These are phyloP conservation scores for Aspidoscelis tigris DNA, from an alignment of 2,113 vertebrate species.

Conservation along the genomic window DNA sequence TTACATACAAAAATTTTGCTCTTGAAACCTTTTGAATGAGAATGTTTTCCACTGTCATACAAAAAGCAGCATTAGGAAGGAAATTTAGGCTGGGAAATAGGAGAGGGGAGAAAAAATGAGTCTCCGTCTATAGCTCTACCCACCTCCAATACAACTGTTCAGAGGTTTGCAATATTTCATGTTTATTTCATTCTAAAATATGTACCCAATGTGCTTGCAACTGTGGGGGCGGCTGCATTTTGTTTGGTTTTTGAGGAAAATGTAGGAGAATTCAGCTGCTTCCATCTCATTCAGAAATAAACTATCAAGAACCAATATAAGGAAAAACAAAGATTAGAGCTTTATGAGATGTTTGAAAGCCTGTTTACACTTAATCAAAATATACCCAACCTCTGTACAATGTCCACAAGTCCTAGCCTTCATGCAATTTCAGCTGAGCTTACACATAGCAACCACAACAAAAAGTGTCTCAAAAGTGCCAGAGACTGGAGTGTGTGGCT, in stretches of 20 bases:
- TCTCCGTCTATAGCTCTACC: background rate
- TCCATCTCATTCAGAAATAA: background rate
- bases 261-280: background rate
- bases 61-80: background rate
- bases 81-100: background rate
- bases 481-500: too few relatives aligned
- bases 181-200: background rate
- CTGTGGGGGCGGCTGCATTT: too few relatives aligned
- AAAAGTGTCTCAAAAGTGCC: too few relatives aligned
- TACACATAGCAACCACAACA: too few relatives aligned
- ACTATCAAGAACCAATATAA: background rate
- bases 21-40: background rate
- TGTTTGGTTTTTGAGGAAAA: background rate
- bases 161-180: background rate
- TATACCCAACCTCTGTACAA: too few relatives aligned
- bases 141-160: background rate
- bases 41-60: too few relatives aligned
- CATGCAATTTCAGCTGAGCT: too few relatives aligned
- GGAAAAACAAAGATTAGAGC: background rate
- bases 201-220: background rate
- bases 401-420: too few relatives aligned
- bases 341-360: background rate
- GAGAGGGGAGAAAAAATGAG: too few relatives aligned
- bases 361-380: background rate
- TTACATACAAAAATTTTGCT: slow-evolving; percentile 1